Conservation (phyloP, 2,888 invertebrate genomes). For the Nycteola revayana region DNA sequence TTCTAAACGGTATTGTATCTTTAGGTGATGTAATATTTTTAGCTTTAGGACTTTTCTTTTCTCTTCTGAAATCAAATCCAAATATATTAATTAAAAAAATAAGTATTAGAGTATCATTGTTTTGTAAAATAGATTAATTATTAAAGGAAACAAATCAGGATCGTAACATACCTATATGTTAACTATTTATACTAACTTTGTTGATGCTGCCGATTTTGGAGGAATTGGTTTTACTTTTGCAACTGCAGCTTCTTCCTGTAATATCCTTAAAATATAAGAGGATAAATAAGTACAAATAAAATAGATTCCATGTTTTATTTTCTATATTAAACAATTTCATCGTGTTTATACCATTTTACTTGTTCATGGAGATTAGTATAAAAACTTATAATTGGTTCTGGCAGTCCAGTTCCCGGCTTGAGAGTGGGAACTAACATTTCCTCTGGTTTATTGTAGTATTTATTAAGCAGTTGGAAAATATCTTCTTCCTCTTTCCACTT, state of each 20-base stretch:
- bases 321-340: no score
- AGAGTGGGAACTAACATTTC: conserved; percentile 68
- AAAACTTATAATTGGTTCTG: conserved; percentile 53
- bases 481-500: conserved; percentile 70
- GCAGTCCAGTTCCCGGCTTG: conserved; percentile 56
- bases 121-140: no score
- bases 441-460: conserved; percentile 68
- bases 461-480: conserved; percentile 57
- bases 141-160: no score
- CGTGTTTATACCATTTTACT: conserved; percentile 47
- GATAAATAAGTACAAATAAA: no score
- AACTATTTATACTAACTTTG: conserved; percentile 50
- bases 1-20: conserved; percentile 40
- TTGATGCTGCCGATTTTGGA: conserved; percentile 22
- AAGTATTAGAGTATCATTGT: no score
- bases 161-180: no score
- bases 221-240: conserved; percentile 31
- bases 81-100: no score
- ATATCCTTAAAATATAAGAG: conserved; percentile 45
- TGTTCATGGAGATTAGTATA: conserved; percentile 46
- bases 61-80: conserved; percentile 52
- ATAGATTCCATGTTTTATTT: no score
- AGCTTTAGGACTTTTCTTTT: conserved; percentile 46
- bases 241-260: conserved; percentile 48
- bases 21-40: conserved; percentile 30